Evolutionary conservation across 30 jellyfish, hydroid and myxozoan species (phyloP).

Genomic region (Pseudorhiza aurosa): DNA sequence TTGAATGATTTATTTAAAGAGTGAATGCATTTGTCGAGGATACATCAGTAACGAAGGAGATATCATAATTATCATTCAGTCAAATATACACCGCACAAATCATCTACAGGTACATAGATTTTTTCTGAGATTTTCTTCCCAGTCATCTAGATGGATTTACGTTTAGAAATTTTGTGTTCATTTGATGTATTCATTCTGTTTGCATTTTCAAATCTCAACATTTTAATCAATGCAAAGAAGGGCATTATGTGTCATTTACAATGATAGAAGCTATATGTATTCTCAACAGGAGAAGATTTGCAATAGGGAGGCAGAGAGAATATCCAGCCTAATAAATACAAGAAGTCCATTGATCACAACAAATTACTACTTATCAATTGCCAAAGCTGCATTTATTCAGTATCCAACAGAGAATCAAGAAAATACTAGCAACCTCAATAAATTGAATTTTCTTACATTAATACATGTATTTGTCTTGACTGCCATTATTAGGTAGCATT

Average conservation of each 20-base stretch:
- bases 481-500: too few species aligned
- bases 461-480: background rate
- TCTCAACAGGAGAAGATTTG: constrained; percentile 44
- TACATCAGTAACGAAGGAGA: constrained; percentile 83
- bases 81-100: constrained; percentile 1
- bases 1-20: constrained; percentile 67
- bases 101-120: constrained; percentile 24
- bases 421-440: background rate
- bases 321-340: constrained; percentile 61
- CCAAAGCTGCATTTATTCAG: constrained; percentile 57
- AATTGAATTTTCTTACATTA: background rate
- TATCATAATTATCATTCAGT: constrained; percentile 48
- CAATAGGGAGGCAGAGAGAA: constrained; percentile 66
- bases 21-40: constrained; percentile 70
- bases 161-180: background rate
- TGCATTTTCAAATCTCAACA: too few species aligned
- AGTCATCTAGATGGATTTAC: background rate
- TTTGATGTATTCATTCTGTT: background rate
- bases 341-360: constrained; percentile 75
- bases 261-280: too few species aligned
- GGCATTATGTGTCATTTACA: too few species aligned
- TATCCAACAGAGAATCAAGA: constrained; percentile 8
- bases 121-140: background rate
- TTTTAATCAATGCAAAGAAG: too few species aligned
- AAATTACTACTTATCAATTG: constrained; percentile 67